Percentiles rank a stretch among this genome's conserved stretches.
These are phyloP conservation scores for Nipponacmea schrenckii DNA, from an alignment of 2,888 invertebrate species.

Conservation along the genomic window DNA sequence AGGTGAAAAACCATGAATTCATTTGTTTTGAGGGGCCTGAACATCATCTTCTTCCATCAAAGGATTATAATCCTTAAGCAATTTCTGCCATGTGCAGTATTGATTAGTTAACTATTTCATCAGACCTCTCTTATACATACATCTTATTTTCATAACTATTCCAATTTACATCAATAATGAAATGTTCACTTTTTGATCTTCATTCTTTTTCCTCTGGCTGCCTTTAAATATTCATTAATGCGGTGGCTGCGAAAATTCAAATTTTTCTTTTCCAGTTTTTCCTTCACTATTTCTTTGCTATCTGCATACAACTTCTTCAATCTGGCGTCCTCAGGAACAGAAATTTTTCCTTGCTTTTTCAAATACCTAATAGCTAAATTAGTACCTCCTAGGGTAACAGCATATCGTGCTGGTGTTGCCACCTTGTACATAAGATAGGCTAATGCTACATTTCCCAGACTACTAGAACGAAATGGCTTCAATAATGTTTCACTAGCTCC, in stretches of 20 bases:
- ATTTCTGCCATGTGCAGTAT: too few species aligned
- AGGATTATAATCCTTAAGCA: too few species aligned
- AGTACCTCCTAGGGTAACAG: conserved; percentile 90
- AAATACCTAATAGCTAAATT: conserved; percentile 86
- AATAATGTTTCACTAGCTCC: conserved; percentile 83
- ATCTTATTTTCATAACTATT: too few species aligned
- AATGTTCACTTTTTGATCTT: neutral
- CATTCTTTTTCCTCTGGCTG: neutral
- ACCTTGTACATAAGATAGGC: conserved; percentile 94
- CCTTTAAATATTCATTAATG: neutral
- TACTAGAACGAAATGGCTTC: conserved; percentile 78
- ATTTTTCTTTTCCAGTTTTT: conserved; percentile 15
- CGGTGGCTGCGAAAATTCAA: neutral
- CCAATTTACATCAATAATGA: too few species aligned
- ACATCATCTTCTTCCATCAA: too few species aligned
- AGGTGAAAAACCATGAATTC: too few species aligned
- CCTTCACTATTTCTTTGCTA: conserved; percentile 42
- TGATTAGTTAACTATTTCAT: too few species aligned
- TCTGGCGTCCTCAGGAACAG: conserved; percentile 73
- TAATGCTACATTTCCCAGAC: conserved; percentile 88
- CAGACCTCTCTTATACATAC: too few species aligned
- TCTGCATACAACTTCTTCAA: conserved; percentile 53
- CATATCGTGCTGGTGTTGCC: conserved; percentile 88
- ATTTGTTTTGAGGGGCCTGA: too few species aligned
- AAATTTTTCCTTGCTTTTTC: conserved; percentile 80